Evolutionary conservation across 1,140 invertebrate genomes (phyloP).

Genomic region (Cydia splendana): DNA sequence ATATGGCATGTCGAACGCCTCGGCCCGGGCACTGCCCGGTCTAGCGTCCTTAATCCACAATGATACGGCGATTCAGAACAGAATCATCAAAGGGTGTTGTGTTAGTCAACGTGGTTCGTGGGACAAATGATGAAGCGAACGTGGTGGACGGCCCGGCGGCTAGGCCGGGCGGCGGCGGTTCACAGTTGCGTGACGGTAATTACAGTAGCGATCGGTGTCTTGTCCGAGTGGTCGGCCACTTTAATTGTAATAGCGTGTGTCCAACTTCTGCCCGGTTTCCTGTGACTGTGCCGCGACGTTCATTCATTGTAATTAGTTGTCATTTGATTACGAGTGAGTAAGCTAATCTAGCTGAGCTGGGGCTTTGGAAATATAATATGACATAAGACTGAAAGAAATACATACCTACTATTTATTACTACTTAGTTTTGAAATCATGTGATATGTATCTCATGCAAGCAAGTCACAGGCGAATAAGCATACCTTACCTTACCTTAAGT

Average conservation of each 20-base stretch:
- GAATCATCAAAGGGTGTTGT: not conserved
- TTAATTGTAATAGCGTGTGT: constrained; percentile 64
- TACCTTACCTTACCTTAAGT: no score
- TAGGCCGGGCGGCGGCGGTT: constrained; percentile 36
- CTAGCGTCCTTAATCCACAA: not conserved
- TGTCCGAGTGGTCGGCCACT: constrained; percentile 51
- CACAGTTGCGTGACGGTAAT: constrained; percentile 65
- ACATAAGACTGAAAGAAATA: not conserved
- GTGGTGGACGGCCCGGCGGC: constrained; percentile 30
- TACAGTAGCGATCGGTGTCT: constrained; percentile 60
- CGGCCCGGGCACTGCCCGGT: no score
- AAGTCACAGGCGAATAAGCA: no score
- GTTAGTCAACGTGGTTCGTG: constrained; percentile 39
- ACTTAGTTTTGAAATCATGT: not conserved
- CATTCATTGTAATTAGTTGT: constrained; percentile 44
- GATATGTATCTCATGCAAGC: no score
- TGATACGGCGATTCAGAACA: not conserved
- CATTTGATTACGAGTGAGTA: constrained; percentile 13
- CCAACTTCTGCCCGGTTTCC: constrained; percentile 54
- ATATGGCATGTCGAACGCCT: no score
- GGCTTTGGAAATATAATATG: not conserved
- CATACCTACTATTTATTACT: not conserved
- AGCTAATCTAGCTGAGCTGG: not conserved
- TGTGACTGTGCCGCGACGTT: constrained; percentile 47
- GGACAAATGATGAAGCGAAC: constrained; percentile 35